Conservation (phyloP, 1,140 invertebrate genomes). For the Drosophila triauraria region DNA sequence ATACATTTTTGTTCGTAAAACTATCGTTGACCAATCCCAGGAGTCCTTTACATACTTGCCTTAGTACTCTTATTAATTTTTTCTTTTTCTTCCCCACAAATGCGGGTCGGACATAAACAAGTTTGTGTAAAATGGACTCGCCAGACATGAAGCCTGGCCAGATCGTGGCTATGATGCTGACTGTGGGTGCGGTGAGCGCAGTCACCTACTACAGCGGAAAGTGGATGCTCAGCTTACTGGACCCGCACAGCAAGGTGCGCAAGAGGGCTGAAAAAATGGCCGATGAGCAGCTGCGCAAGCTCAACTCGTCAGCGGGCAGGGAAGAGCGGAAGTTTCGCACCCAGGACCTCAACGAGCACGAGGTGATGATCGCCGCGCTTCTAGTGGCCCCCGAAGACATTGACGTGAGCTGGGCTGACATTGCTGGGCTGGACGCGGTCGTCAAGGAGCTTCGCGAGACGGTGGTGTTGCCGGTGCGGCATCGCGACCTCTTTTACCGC, state of each 20-base stretch:
- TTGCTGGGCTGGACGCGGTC: constrained; percentile 94
- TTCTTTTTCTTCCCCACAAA: neutral
- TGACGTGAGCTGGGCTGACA: constrained; percentile 94
- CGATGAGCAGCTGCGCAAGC: constrained; percentile 87
- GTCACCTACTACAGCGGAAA: constrained; percentile 94
- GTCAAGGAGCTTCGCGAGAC: constrained; percentile 96
- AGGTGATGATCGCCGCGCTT: constrained; percentile 97
- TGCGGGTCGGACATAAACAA: constrained; percentile 19
- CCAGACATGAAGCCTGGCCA: constrained; percentile 86
- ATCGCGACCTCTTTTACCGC: constrained; percentile 92
- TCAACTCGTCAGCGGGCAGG: constrained; percentile 79
- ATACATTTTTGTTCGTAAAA: neutral
- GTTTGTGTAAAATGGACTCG: constrained; percentile 47
- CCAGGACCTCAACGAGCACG: constrained; percentile 93
- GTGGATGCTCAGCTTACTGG: constrained; percentile 92
- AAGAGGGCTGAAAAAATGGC: constrained; percentile 91
- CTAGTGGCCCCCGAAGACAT: constrained; percentile 95
- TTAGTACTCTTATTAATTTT: neutral
- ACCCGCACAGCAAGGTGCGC: constrained; percentile 91
- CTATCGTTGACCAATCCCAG: neutral
- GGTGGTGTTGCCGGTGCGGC: constrained; percentile 95
- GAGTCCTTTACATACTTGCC: neutral
- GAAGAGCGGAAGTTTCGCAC: constrained; percentile 81
- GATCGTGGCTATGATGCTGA: constrained; percentile 89
- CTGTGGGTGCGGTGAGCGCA: constrained; percentile 91